Base-by-base conservation (phyloP, 53 echinoderm and acorn worm genomes). In the Luidia sarsii region DNA sequence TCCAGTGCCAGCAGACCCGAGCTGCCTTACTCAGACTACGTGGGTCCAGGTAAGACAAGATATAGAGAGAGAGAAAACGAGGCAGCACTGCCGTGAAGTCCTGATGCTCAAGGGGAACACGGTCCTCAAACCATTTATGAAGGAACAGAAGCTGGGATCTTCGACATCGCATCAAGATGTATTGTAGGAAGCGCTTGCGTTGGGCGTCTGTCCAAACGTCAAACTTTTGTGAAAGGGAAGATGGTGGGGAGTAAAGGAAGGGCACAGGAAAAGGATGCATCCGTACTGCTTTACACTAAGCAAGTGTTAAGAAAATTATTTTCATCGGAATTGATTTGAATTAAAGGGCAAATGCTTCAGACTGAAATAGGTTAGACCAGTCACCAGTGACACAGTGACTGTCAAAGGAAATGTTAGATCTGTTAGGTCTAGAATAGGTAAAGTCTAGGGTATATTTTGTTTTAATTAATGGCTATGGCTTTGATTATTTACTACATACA, bases 1-100 rank as follows among this genome's bases (percentile, higher is more conserved):
- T 91, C 97, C 97, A 97, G 30, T 97, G 97, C 97, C 97, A 97
- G 65, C 93, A 94, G 20, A 94, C 97, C 82, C 74, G 82, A 46
- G 86, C 83, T 2, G 93, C 97, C 20, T 91, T 88, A 79, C 93
- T 94, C 22, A 97, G 86, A 18, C 97, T 97, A 0, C 97, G 82
- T 1, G 97, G 97, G 67, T 97, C 97, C 75, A 97, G 87, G 66
- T 86, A 97, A 2, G 97, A 97, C 48, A 97, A 83, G 48, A 97
- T 93, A 74, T 94, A 87, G 33, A 97, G 85, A 8, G 91, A 86
- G 23, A 97, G 57, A 59, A 93, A 93, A 4, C 93, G 81, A 3
- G 97, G 97, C 48, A 97, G 79, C 60, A 86, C 77, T n/a, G 79
- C 80, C 4, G 97, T 87, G 71, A 97, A 97, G 82, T 97, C 88